Evolutionary conservation across 2,113 vertebrate species (phyloP), one percentile per base, ranked within the genome.

Genomic region (Anolis carolinensis): DNA sequence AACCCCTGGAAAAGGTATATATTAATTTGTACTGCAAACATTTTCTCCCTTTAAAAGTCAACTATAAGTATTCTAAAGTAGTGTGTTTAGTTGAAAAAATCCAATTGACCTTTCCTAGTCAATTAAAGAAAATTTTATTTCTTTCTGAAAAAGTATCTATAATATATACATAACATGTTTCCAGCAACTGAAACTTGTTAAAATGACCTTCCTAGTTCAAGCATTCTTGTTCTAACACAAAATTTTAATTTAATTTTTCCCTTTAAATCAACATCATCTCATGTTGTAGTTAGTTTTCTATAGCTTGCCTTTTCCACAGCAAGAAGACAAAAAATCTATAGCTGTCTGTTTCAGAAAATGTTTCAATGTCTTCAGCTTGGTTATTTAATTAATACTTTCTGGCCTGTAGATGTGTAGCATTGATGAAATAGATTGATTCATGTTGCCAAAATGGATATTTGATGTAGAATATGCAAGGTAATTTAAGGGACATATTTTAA

Each of bases 111-210:
- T 39, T 89, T 67, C 50, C 65, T 70, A n/a, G 1, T 79, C 32
- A 88, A 32, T 16, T 80, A 14, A 82, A 71, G 52, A 20, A 80
- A 86, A 86, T 78, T 30, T n/a, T 2, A 7, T 21, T 72, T 27
- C 7, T 6, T 36, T 52, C 71, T 5, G 75, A 32, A 7, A 62
- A 87, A 30, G 9, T 74, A 62, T 83, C 44, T 55, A 0, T 1
- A 88, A 32, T 3, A 23, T 75, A 81, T 13, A 0, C 0, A 88
- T 52, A 2, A 78, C 44, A n/a, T 63, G 23, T 88, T 88, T 86
- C 30, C 18, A 62, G 21, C 67, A 86, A 88, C 87, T 94, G 91
- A 84, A 90, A 94, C 88, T 95, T 89, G 88, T 88, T 94, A 90
- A 85, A 93, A 87, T 93, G 83, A 89, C 90, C 84, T 87, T 18